Conservation (phyloP, 1,140 invertebrate species). For the Cydia strobilella region DNA sequence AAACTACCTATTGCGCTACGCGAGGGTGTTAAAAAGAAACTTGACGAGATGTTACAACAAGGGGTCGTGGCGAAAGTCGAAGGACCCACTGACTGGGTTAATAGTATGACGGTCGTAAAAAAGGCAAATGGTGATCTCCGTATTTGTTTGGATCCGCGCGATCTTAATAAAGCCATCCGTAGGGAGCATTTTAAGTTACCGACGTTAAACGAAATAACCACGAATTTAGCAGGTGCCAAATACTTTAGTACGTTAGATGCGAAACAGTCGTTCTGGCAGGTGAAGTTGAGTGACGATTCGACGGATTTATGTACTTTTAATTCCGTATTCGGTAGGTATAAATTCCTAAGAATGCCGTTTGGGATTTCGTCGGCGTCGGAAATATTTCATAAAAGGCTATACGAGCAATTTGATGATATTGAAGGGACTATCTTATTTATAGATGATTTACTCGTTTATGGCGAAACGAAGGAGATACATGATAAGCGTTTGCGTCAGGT, state of each 20-base stretch:
- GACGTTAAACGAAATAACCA: conserved; percentile 19
- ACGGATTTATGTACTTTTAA: conserved; percentile 62
- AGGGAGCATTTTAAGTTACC: conserved; percentile 33
- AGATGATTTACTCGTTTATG: conserved; percentile 36
- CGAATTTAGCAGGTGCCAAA: not conserved
- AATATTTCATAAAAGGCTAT: conserved; percentile 28
- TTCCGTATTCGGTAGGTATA: conserved; percentile 54
- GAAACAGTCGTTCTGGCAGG: conserved; percentile 58
- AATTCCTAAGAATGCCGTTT: conserved; percentile 33
- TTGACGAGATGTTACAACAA: conserved; percentile 30
- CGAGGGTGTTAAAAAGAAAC: conserved; percentile 24
- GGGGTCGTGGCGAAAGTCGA: conserved; percentile 33
- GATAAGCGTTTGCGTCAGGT: conserved; percentile 23
- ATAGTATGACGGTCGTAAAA: conserved; percentile 65
- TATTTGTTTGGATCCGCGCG: conserved; percentile 26
- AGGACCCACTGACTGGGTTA: conserved; percentile 63
- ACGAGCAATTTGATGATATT: conserved; percentile 31
- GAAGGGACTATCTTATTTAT: conserved; percentile 34
- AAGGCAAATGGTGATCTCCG: conserved; percentile 57
- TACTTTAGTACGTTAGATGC: conserved; percentile 33
- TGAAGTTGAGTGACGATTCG: conserved; percentile 45
- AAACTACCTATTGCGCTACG: conserved; percentile 31
- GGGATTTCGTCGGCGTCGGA: conserved; percentile 32
- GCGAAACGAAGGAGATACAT: conserved; percentile 18
- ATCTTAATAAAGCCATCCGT: conserved; percentile 24